Percentiles rank a stretch among this genome's conserved stretches.
Evolutionary conservation across 2,113 vertebrate genomes (phyloP).

Genomic region (Centrocercus urophasianus): DNA sequence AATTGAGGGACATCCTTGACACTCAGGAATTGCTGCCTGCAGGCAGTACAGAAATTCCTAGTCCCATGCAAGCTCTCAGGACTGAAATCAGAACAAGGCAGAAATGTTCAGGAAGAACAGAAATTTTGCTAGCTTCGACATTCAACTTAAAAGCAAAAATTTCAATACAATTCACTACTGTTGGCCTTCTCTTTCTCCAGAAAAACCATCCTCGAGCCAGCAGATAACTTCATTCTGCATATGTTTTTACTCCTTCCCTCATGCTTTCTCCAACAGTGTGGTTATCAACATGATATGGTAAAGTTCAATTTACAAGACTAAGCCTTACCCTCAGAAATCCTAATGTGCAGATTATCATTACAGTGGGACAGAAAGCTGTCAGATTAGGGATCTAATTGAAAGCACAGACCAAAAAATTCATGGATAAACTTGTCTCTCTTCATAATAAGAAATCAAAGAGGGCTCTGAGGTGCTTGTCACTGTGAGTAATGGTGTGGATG

Average conservation of each 20-base stretch:
- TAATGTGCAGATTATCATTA: neutral
- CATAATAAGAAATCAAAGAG: neutral
- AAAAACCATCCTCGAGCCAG: neutral
- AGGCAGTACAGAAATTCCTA: neutral
- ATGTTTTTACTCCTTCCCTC: neutral
- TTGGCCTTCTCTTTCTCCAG: neutral
- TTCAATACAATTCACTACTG: rapidly evolving
- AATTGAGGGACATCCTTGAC: neutral
- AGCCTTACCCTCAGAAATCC: neutral
- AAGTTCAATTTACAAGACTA: neutral
- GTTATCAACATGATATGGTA: neutral
- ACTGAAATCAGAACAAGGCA: neutral
- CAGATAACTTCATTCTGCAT: neutral
- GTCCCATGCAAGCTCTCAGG: neutral
- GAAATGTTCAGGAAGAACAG: neutral
- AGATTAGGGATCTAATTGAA: neutral
- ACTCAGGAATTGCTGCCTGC: neutral
- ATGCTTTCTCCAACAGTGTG: neutral
- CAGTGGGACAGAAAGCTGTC: neutral
- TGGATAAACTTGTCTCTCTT: neutral
- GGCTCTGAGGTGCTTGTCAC: neutral
- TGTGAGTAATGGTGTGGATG: neutral
- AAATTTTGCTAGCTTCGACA: neutral
- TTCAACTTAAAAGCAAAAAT: neutral
- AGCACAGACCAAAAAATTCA: neutral